phyloP scores from a whole-genome alignment of 2,797 vertebrate genomes.

The Malacoraja senta region DNA sequence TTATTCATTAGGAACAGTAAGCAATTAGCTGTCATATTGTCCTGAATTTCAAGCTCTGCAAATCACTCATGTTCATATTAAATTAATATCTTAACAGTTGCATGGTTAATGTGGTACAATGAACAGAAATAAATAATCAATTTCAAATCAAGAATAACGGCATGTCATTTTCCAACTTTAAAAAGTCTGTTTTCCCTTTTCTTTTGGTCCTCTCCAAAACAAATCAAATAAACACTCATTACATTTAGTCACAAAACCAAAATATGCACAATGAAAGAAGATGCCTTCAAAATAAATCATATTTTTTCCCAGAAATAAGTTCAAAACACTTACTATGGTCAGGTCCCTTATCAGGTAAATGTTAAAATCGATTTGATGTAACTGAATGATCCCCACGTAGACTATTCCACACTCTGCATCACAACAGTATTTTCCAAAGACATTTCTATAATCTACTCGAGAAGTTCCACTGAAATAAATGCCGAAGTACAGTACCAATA shows the following conservation, averaged over 20 bases:
- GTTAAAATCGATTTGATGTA: not conserved
- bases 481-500: not conserved
- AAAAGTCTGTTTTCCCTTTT: not conserved
- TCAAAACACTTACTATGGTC: not conserved
- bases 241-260: not conserved
- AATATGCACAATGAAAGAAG: not conserved
- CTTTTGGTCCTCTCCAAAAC: not conserved
- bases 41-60: not conserved
- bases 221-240: not conserved
- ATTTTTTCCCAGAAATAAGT: not conserved
- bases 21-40: not conserved
- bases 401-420: not conserved
- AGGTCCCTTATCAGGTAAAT: not conserved
- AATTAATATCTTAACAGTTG: not conserved
- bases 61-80: not conserved
- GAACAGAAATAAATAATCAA: not conserved
- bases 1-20: not conserved
- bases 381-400: not conserved
- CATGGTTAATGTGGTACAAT: not conserved
- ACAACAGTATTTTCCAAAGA: not conserved
- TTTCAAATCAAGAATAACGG: not conserved
- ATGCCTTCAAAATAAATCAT: not conserved
- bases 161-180: too few relatives aligned
- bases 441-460: not conserved
- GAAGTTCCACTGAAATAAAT: not conserved